Conservation (phyloP, 1,140 invertebrate species). For the Aphis gossypii region DNA sequence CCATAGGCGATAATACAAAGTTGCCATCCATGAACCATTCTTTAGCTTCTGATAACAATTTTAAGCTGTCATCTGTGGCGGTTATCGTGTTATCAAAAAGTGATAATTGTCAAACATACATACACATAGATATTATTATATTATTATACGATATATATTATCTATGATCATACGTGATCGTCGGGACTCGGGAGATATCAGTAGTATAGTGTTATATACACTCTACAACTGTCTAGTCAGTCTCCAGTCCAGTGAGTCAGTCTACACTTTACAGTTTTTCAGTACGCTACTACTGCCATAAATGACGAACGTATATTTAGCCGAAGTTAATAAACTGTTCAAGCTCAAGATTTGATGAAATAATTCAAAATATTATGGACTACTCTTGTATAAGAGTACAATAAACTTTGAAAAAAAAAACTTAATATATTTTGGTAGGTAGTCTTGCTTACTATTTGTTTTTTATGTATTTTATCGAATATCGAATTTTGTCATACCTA, state of each 20-base stretch:
- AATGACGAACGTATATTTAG: not conserved
- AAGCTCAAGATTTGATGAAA: not conserved
- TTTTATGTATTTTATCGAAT: not conserved
- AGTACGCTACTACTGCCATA: not conserved
- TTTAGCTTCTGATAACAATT: no score
- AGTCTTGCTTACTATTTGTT: not conserved
- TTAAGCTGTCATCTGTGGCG: no score
- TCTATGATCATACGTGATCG: no score
- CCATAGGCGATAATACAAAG: no score
- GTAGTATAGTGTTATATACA: no score
- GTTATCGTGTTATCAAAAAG: no score
- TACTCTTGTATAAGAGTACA: not conserved
- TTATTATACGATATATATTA: no score
- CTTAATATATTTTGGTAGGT: not conserved
- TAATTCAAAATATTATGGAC: not conserved
- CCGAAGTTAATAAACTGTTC: not conserved
- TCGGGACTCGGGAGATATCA: no score
- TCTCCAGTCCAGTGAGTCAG: not conserved
- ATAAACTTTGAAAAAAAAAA: not conserved
- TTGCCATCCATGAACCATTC: no score
- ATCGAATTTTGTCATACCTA: not conserved
- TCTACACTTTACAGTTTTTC: not conserved
- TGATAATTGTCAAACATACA: no score
- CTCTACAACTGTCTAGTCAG: no score
- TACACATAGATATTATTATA: no score